These are phyloP conservation scores for Eupsilia transversa DNA, from an alignment of 2,888 invertebrate species.

Conservation along the genomic window DNA sequence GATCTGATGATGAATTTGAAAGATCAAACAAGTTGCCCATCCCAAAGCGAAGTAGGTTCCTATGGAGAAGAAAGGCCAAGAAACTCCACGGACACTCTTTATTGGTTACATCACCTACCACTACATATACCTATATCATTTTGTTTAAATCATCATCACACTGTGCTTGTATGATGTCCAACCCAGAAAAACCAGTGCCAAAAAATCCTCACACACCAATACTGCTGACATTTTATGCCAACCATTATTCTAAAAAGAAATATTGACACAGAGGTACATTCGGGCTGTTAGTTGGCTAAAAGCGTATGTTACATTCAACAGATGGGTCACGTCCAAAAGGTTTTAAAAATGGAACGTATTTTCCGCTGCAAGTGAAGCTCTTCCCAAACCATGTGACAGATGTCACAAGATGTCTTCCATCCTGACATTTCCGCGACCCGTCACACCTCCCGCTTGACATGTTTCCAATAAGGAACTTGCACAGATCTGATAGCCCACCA, in stretches of 20 bases:
- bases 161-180: too few relatives aligned
- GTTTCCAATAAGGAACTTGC: slow-evolving; percentile 72
- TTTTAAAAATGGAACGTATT: slow-evolving; percentile 5
- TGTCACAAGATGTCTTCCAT: slow-evolving; percentile 64
- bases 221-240: slow-evolving; percentile 13
- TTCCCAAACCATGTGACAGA: slow-evolving; percentile 65
- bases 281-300: slow-evolving; percentile 20
- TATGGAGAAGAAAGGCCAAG: too few relatives aligned
- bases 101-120: too few relatives aligned
- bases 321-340: slow-evolving; percentile 16
- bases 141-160: neutral
- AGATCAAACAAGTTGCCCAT: too few relatives aligned
- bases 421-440: slow-evolving; percentile 74
- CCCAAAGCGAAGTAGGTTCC: too few relatives aligned
- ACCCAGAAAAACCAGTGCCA: neutral
- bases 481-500: slow-evolving; percentile 59
- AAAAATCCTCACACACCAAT: neutral
- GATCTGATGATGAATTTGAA: too few relatives aligned
- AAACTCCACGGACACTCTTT: too few relatives aligned
- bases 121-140: neutral
- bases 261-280: slow-evolving; percentile 17
- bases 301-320: slow-evolving; percentile 20
- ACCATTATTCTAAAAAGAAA: slow-evolving; percentile 24
- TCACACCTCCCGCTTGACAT: slow-evolving; percentile 73
- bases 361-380: slow-evolving; percentile 49